Base-by-base conservation (phyloP, 2,888 invertebrate species). In the Arrhopalites spinosus region DNA sequence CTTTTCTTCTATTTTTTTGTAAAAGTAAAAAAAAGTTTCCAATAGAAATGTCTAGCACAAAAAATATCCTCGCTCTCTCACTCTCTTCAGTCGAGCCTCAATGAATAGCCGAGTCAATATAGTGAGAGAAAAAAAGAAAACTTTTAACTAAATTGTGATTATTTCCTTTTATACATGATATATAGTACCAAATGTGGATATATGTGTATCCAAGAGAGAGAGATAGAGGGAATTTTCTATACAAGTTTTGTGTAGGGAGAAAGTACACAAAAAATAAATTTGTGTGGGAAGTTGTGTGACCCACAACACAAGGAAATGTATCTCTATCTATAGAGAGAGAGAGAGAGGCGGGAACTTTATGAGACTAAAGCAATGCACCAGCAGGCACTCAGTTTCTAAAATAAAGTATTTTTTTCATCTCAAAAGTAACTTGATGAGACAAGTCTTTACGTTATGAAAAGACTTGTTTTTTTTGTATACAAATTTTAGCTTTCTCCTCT, bases 131-230 rank as follows among this genome's bases (percentile, higher is more conserved):
- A 27, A 25, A 61, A 25, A 27, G 30, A 63, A 63, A 63, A 68
- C 68, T 68, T 68, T 68, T 50, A 68, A 43, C 68, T 27, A 68
- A 68, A 68, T 68, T 68, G 68, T 68, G 68, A 68, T 68, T 47
- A 68, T 68, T 68, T 68, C 17, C 68, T 47, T n/a, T 17, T 30
- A 61, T 61, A 64, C 45, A 66, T 30, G 13, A 8, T 30, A 36
- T 36, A 15, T n/a, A 20, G 8, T 13, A n/a, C 8, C 30, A n/a
- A 43, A 66, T 36, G 36, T 7, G 36, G 36, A 7, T 36, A 36
- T 36, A 36, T 36, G n/a, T n/a, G n/a, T n/a, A n/a, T n/a, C n/a
- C n/a, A n/a, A n/a, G n/a, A n/a, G n/a, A n/a, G n/a, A n/a, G n/a
- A n/a, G n/a, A n/a, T n/a, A n/a, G n/a, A n/a, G n/a, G n/a, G n/a